Evolutionary conservation across 1,140 invertebrate genomes (phyloP).

Genomic region (Bombus superbus): DNA sequence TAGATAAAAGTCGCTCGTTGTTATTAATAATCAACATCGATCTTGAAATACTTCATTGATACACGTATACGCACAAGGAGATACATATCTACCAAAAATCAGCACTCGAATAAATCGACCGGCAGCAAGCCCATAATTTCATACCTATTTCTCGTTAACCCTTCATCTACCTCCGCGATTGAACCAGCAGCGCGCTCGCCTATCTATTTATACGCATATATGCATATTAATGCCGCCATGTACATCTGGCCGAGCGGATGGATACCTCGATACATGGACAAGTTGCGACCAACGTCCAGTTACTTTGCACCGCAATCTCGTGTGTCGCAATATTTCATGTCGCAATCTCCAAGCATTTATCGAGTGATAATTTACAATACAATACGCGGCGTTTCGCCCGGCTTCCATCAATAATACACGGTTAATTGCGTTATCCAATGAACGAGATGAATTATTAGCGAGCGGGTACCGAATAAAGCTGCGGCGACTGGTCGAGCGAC

Average conservation of each 20-base stretch:
- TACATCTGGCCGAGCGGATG: background rate
- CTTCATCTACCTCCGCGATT: background rate
- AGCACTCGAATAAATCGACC: fast-evolving
- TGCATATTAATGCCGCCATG: background rate
- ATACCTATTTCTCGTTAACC: background rate
- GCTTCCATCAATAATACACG: constrained; percentile 35
- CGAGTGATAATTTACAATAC: constrained; percentile 40
- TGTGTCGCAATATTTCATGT: constrained; percentile 26
- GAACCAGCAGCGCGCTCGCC: background rate
- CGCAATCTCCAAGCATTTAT: constrained; percentile 27
- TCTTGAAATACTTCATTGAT: too few species aligned
- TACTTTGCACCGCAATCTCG: constrained; percentile 20
- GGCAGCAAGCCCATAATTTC: background rate
- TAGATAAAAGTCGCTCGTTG: background rate
- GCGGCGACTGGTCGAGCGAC: constrained; percentile 15
- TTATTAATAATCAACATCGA: background rate
- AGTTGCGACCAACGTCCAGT: background rate
- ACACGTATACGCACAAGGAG: background rate
- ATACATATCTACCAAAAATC: background rate
- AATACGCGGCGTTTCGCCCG: constrained; percentile 17
- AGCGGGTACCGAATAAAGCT: constrained; percentile 1
- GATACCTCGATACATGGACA: background rate
- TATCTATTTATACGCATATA: background rate
- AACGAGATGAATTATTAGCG: constrained; percentile 42
- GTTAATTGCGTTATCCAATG: constrained; percentile 45